These are phyloP conservation scores for Drosophila pullipes DNA, from an alignment of 2,888 invertebrate genomes.

Conservation along the genomic window DNA sequence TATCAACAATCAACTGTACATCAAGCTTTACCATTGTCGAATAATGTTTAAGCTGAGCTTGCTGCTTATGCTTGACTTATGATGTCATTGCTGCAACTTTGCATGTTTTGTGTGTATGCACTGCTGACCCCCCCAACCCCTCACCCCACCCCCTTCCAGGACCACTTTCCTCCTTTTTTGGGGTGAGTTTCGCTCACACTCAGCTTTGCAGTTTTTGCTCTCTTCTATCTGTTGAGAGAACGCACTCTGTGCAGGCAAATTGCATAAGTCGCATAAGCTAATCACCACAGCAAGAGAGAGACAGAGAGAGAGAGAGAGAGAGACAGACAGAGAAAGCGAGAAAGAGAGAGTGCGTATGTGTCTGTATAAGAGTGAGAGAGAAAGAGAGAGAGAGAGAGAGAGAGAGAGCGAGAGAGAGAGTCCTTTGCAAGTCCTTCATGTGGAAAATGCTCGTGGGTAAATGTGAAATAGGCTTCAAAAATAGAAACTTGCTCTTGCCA, in stretches of 20 bases:
- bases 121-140: slow-evolving; percentile 40
- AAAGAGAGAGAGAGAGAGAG: no score
- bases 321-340: slow-evolving; percentile 1
- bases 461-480: slow-evolving; percentile 32
- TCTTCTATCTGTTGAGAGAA: background rate
- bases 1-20: slow-evolving; percentile 7
- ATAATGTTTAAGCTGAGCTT: background rate
- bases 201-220: background rate
- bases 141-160: slow-evolving; percentile 10
- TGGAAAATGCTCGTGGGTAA: slow-evolving; percentile 60
- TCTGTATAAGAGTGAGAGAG: slow-evolving; percentile 4
- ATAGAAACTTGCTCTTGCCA: slow-evolving; percentile 42
- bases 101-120: slow-evolving; percentile 71
- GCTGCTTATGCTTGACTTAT: slow-evolving; percentile 10
- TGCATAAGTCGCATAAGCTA: slow-evolving; percentile 76
- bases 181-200: slow-evolving; percentile 56
- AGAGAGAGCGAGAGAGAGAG: slow-evolving; percentile 13
- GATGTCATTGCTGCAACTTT: slow-evolving; percentile 70
- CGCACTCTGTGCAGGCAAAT: slow-evolving; percentile 55
- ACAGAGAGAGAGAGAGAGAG: slow-evolving; percentile 12
- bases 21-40: background rate
- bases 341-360: background rate
- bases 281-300: slow-evolving; percentile 40
- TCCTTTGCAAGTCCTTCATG: slow-evolving; percentile 56
- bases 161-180: slow-evolving; percentile 33